Conservation (phyloP, 2,113 vertebrate genomes). For the Gobius niger region DNA sequence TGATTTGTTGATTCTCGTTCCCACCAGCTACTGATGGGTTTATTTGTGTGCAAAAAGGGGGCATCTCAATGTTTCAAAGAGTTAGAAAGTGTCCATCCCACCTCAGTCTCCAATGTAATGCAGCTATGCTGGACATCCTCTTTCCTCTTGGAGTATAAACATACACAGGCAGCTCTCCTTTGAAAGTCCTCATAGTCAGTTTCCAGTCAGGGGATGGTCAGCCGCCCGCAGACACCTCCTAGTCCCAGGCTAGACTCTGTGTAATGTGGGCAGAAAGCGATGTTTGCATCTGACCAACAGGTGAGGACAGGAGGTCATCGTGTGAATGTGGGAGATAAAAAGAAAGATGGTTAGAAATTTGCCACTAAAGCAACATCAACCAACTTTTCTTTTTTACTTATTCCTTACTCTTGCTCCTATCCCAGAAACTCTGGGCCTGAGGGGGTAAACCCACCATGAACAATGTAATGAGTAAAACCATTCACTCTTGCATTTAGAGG, state of each 20-base stretch:
- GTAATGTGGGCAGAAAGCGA: slow-evolving; percentile 49
- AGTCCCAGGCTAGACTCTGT: slow-evolving; percentile 33
- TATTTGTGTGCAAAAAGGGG: slow-evolving; percentile 26
- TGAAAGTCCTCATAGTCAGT: slow-evolving; percentile 37
- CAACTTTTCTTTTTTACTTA: not conserved
- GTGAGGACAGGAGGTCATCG: slow-evolving; percentile 52
- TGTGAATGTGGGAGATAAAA: slow-evolving; percentile 26
- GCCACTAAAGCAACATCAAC: slow-evolving; percentile 49
- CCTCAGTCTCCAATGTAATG: slow-evolving; percentile 50
- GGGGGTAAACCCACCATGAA: not conserved
- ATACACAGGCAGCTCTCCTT: slow-evolving; percentile 54
- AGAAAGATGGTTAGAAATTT: not conserved
- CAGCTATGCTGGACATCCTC: slow-evolving; percentile 57
- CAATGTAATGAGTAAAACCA: not conserved
- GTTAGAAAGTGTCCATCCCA: slow-evolving; percentile 39
- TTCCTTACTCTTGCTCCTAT: not conserved
- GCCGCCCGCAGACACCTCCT: slow-evolving; percentile 38
- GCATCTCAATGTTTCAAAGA: slow-evolving; percentile 55
- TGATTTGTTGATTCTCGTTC: slow-evolving; percentile 32
- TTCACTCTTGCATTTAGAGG: no score
- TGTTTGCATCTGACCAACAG: slow-evolving; percentile 43
- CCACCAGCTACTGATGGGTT: slow-evolving; percentile 15
- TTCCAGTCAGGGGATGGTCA: slow-evolving; percentile 50
- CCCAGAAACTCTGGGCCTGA: not conserved
- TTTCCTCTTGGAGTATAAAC: slow-evolving; percentile 44